Base-by-base conservation (phyloP, 2,797 vertebrate genomes). In the Aldrovandia affinis region DNA sequence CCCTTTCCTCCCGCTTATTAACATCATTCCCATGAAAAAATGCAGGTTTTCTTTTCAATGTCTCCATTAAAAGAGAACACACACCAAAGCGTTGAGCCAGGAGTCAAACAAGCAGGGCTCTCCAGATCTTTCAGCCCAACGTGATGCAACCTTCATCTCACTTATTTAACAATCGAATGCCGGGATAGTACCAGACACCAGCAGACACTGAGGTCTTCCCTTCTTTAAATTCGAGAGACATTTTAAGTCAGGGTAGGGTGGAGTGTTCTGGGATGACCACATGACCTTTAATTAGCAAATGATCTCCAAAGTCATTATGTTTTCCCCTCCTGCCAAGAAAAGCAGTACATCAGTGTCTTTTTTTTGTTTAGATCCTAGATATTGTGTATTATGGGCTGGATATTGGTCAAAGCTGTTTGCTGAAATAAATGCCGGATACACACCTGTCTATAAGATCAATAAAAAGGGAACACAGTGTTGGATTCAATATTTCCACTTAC, bases 391-490 rank as follows among this genome's bases (percentile, higher is more conserved):
- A 65, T 28, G 59, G 59, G 22, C 59, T 61, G 59, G 10, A 7
- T 65, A 30, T 73, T 55, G 22, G 57, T 86, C 84, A 82, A 83
- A 22, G 81, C 78, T 77, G 81, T 84, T 83, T 85, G 84, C 86
- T 85, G 83, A 70, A 79, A 33, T 81, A 0, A 33, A 83, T 80
- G 85, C 42, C 12, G 68, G 50, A 33, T 61, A 84, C 42, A 87
- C 87, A 65, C 61, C 22, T n/a, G 8, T 61, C 10, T 25, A 61
- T n/a, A 81, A 33, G 89, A 86, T 81, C 90, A 89, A 91, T 86
- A 78, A 90, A 87, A 88, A 86, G 79, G 88, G 90, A 87, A 86
- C 0, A 36, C 80, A 78, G 63, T 30, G 28, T 28, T 10, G 63
- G 33, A n/a, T 33, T 68, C n/a, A 33, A 12, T 68, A 68, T 68